These are phyloP conservation scores for Conus betulinus DNA, from an alignment of 1,140 invertebrate genomes.

Conservation along the genomic window DNA sequence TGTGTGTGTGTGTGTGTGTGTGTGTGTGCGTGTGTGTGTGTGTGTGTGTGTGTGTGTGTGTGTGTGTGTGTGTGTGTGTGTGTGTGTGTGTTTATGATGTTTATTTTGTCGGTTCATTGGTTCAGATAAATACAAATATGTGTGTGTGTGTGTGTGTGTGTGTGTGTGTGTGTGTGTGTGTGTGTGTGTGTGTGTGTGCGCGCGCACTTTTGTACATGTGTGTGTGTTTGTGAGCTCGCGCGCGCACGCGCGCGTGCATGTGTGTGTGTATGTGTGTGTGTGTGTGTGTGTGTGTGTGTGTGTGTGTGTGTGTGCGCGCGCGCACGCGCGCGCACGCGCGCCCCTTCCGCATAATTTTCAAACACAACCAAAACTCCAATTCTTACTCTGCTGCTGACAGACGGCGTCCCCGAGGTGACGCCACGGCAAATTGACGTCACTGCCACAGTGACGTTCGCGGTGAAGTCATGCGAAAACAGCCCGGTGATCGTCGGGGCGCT, in stretches of 20 bases:
- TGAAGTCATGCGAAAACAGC: neutral
- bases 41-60: no score
- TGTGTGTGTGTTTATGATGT: no score
- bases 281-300: constrained; percentile 9
- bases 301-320: neutral
- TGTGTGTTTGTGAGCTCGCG: neutral
- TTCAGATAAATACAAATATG: no score
- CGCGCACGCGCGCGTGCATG: neutral
- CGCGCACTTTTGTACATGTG: neutral
- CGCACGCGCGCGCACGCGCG: neutral
- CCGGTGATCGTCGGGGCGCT: constrained; percentile 8
- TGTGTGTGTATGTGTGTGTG: neutral
- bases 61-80: no score
- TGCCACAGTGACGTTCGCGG: neutral
- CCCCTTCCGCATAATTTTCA: no score
- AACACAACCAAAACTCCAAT: no score
- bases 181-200: neutral
- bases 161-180: no score
- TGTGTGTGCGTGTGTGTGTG: no score
- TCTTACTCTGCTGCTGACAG: neutral
- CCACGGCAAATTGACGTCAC: constrained; percentile 18
- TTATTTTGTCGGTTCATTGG: no score
- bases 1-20: no score
- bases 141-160: no score
- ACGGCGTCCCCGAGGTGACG: neutral